Conservation (phyloP, 2,888 invertebrate genomes). For the Deilephila porcellus region DNA sequence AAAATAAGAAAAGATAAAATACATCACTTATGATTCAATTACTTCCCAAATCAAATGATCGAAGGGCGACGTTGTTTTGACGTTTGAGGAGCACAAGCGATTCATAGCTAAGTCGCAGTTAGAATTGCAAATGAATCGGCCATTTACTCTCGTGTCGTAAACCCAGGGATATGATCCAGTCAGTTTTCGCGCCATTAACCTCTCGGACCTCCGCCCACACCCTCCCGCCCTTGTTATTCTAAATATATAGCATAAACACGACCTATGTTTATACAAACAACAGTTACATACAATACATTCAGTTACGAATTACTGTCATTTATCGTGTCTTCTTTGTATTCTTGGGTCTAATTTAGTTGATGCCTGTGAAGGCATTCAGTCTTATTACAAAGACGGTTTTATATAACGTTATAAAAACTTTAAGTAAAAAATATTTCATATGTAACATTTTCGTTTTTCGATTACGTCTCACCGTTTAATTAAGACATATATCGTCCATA, state of each 20-base stretch:
- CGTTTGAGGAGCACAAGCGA: conserved; percentile 47
- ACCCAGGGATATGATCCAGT: conserved; percentile 83
- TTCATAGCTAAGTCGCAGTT: conserved; percentile 72
- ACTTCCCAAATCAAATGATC: conserved; percentile 44
- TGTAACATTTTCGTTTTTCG: conserved; percentile 3
- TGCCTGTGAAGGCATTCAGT: no score
- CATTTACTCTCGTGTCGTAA: conserved; percentile 82
- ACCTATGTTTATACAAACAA: conserved; percentile 4
- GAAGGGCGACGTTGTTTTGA: conserved; percentile 41
- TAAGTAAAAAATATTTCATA: neutral
- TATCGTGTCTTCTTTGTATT: neutral
- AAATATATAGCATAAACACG: conserved; percentile 43
- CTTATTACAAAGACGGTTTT: no score
- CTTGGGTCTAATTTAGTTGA: no score
- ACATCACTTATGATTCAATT: neutral
- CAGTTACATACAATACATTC: neutral
- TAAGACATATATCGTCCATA: conserved; percentile 19
- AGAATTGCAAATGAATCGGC: conserved; percentile 85
- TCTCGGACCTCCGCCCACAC: conserved; percentile 72
- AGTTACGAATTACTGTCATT: neutral
- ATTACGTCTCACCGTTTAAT: conserved; percentile 24
- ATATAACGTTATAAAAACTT: neutral
- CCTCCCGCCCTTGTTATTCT: conserved; percentile 68
- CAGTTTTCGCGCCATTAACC: conserved; percentile 84
- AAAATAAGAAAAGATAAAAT: no score